Base-by-base conservation (phyloP, 2,888 invertebrate species). In the Dasysyrphus albostriatus region DNA sequence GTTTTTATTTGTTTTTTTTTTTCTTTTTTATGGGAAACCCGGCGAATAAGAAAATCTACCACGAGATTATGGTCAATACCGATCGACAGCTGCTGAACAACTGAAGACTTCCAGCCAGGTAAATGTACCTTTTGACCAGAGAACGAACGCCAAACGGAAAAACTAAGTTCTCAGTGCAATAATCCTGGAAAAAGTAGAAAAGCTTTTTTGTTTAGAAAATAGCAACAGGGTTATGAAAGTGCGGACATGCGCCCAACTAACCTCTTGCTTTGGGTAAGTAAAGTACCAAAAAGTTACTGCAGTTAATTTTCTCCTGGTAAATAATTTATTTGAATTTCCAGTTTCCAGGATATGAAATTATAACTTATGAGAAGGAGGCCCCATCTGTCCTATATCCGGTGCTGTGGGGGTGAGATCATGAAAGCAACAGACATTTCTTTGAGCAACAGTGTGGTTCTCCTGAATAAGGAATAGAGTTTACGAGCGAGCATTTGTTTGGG, bases 31-130 rank as follows among this genome's bases (percentile, higher is more conserved):
- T 58, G 37, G 16, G 51, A 19, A 44, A 29, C 58, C 82, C 77
- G 70, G 56, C 56, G 58, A 61, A 51, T 58, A 44, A 39, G 58
- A 70, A 49, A 70, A 49, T 56, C 39, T 74, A n/a, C 54, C 49
- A 61, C 63, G 59, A 72, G 44, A 76, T 42, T 54, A 19, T 29
- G 56, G 75, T 74, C 82, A 82, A 73, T 49, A 82, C 82, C 85
- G 85, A 82, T 63, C 77, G 77, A 77, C 85, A 77, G 82, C 85
- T 85, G 63, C 73, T 85, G 85, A 82, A 82, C 85, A 85, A 85
- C 85, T 85, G 69, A 85, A 73, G 16, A 63, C 63, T 85, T 85
- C 82, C 85, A 85, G 74, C 69, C 85, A 85, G 85, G 85, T 85
- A 82, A 85, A 63, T 42, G 85, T 77, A 85, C 82, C 77, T 85